phyloP scores from a whole-genome alignment of 2,888 invertebrate species.

The Copidosoma aretas region DNA sequence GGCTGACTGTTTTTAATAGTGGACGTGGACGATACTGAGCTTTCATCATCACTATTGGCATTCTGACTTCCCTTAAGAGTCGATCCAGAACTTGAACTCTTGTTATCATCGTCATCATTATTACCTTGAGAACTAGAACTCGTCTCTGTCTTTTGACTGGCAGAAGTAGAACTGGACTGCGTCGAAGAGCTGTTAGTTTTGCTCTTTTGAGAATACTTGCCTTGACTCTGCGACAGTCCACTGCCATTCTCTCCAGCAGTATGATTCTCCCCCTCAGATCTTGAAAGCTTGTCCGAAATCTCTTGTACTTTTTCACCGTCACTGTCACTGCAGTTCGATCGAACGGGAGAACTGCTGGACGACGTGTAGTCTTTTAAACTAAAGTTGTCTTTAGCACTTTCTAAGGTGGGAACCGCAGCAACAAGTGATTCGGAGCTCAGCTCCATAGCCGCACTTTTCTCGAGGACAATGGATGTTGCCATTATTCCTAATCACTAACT shows the following conservation, averaged over 20 bases:
- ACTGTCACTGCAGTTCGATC: neutral
- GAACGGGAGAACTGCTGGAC: neutral
- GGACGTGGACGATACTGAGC: constrained; percentile 15
- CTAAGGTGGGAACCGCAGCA: too few relatives aligned
- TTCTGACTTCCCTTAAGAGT: constrained; percentile 18
- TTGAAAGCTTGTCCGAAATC: neutral
- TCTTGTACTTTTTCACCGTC: neutral
- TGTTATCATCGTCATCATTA: too few relatives aligned
- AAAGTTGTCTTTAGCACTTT: too few relatives aligned
- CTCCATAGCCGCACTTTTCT: too few relatives aligned
- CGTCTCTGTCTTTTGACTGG: constrained; percentile 5
- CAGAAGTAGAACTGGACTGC: constrained; percentile 8
- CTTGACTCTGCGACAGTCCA: neutral
- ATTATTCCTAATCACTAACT: too few relatives aligned
- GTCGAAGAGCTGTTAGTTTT: neutral
- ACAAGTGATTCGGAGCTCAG: too few relatives aligned
- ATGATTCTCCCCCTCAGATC: neutral
- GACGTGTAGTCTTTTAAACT: too few relatives aligned
- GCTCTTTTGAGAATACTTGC: constrained; percentile 23
- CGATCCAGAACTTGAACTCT: constrained; percentile 6
- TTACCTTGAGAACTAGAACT: constrained; percentile 6
- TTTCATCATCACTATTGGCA: constrained; percentile 14
- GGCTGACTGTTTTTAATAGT: constrained; percentile 13
- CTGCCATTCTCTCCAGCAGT: too few relatives aligned
- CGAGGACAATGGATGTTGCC: too few relatives aligned